Percentiles rank a stretch among this genome's conserved stretches.
Evolutionary conservation across 2,797 vertebrate species (phyloP).

Genomic region (Acropternis orthonyx): DNA sequence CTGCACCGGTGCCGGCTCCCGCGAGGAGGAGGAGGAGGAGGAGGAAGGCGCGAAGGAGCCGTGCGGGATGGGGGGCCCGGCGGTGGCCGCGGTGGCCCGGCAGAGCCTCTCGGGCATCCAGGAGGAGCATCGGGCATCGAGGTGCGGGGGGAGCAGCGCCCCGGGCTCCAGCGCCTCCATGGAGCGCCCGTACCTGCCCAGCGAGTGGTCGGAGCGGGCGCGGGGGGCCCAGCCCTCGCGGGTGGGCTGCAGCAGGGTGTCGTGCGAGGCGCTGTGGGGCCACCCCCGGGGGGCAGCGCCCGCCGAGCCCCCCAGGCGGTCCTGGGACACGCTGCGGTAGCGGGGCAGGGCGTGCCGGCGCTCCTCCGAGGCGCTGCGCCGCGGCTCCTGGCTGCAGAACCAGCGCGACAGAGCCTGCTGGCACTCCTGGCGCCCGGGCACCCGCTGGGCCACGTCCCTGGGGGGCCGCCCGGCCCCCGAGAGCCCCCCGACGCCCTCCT

Average conservation of each 20-base stretch:
- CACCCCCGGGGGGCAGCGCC: constrained; percentile 71
- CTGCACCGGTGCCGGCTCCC: constrained; percentile 50
- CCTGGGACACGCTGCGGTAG: constrained; percentile 91
- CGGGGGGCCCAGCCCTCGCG: constrained; percentile 73
- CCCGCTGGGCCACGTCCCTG: constrained; percentile 48
- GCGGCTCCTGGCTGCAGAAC: constrained; percentile 87
- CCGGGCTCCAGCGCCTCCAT: constrained; percentile 85
- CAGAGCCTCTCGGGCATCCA: constrained; percentile 67
- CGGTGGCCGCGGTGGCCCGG: not conserved
- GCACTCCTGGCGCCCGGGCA: constrained; percentile 78
- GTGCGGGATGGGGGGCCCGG: constrained; percentile 28
- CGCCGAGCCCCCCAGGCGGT: constrained; percentile 81
- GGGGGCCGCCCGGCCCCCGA: constrained; percentile 13
- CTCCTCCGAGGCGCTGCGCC: constrained; percentile 75
- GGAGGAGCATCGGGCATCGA: constrained; percentile 37
- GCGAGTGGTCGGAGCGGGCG: constrained; percentile 86
- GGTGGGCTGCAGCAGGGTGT: constrained; percentile 85
- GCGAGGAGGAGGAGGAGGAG: constrained; percentile 65
- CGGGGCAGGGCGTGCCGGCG: constrained; percentile 77
- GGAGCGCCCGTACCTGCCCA: constrained; percentile 83
- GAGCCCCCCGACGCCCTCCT: constrained; percentile 39
- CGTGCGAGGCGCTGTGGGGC: constrained; percentile 94
- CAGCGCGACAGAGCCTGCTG: constrained; percentile 92
- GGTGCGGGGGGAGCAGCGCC: constrained; percentile 76
- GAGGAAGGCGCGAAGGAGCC: constrained; percentile 44